Percentiles rank a stretch among this genome's conserved stretches.
Evolutionary conservation across 2,113 vertebrate genomes (phyloP).

Genomic region (Podarcis raffonei): DNA sequence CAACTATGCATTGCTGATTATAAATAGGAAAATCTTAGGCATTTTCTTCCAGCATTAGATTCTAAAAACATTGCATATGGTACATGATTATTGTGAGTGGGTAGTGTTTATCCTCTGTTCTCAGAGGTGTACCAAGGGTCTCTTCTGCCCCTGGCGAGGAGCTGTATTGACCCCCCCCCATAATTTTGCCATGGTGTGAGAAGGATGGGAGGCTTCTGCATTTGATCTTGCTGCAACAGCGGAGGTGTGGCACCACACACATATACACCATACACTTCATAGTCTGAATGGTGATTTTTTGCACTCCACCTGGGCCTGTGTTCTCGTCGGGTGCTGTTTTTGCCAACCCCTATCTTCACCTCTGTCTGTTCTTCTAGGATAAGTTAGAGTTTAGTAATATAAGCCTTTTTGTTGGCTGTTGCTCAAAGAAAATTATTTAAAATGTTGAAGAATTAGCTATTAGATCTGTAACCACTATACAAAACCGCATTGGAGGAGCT

Average conservation of each 20-base stretch:
- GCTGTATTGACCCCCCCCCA: too few relatives aligned
- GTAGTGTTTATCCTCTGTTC: neutral
- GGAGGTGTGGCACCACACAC: too few relatives aligned
- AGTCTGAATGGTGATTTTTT: too few relatives aligned
- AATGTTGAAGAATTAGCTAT: neutral
- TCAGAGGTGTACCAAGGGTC: too few relatives aligned
- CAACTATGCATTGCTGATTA: neutral
- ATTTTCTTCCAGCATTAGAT: neutral
- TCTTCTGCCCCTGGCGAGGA: too few relatives aligned
- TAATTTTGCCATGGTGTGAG: too few relatives aligned
- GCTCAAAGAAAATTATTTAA: conserved; percentile 6
- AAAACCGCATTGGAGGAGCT: neutral
- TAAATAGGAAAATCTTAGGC: neutral
- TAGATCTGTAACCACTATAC: neutral
- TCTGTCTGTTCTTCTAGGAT: neutral
- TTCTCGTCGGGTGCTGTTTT: too few relatives aligned
- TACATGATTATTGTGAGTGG: neutral
- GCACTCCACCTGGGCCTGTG: too few relatives aligned
- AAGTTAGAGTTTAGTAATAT: neutral
- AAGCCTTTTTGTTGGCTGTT: neutral
- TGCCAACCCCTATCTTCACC: too few relatives aligned
- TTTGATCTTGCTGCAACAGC: too few relatives aligned
- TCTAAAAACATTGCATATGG: neutral
- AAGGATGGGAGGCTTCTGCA: too few relatives aligned
- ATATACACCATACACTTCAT: too few relatives aligned